These are phyloP conservation scores for Bergia sp. DNA, from an alignment of 92 coral and sea anemone species.

Conservation along the genomic window DNA sequence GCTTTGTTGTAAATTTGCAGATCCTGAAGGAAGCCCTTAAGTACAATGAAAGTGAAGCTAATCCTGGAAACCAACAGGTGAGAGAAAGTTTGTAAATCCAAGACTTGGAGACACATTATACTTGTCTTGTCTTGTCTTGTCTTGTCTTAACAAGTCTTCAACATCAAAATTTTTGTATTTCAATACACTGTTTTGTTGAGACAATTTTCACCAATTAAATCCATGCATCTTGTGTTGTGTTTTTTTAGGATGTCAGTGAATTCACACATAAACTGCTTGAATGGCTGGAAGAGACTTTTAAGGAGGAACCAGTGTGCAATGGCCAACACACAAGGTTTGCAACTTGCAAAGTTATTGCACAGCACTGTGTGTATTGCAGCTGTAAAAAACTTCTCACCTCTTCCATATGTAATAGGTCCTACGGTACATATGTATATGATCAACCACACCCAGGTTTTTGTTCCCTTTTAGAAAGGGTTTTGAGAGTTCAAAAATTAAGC, in stretches of 20 bases:
- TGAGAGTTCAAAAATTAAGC: neutral
- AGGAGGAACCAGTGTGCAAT: constrained; percentile 47
- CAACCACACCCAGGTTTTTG: neutral
- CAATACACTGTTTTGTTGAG: too few relatives aligned
- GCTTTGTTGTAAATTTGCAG: constrained; percentile 34
- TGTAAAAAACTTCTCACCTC: too few relatives aligned
- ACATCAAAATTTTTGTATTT: too few relatives aligned
- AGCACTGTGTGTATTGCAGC: neutral
- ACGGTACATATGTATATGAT: too few relatives aligned
- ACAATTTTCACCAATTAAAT: too few relatives aligned
- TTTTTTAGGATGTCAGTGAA: constrained; percentile 89
- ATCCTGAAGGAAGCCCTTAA: constrained; percentile 83
- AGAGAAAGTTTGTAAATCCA: neutral
- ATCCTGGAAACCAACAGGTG: constrained; percentile 93
- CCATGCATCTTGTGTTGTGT: neutral
- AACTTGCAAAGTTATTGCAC: too few relatives aligned
- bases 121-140: too few relatives aligned
- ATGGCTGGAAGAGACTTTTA: constrained; percentile 88
- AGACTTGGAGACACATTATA: neutral
- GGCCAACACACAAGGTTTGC: constrained; percentile 35
- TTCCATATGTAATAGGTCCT: too few relatives aligned
- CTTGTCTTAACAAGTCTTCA: too few relatives aligned
- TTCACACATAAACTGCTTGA: constrained; percentile 88
- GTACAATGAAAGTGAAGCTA: constrained; percentile 87
- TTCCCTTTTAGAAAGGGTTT: neutral